Percentiles rank a stretch among this genome's conserved stretches.
Conservation (phyloP, 1,140 invertebrate species). For the Mercenaria mercenaria region DNA sequence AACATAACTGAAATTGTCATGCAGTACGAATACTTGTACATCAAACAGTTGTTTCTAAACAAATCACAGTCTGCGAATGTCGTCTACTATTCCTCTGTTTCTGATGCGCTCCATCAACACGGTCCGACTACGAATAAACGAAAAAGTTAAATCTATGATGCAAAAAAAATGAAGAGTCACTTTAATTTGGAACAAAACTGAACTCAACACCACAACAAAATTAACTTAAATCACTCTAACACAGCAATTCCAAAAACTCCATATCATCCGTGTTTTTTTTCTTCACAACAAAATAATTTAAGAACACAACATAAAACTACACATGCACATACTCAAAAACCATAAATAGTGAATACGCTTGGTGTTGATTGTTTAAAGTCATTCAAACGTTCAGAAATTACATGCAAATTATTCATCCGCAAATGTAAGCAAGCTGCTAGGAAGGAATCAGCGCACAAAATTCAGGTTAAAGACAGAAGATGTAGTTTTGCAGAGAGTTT, state of each 20-base stretch:
- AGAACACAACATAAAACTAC: background rate
- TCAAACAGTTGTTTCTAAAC: constrained; percentile 7
- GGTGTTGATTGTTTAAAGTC: background rate
- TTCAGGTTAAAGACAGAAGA: background rate
- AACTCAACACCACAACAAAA: background rate
- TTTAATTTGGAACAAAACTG: background rate
- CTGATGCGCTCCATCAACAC: background rate
- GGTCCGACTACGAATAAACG: constrained; percentile 20
- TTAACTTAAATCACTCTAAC: background rate
- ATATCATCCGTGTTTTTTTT: background rate
- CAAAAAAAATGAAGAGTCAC: background rate
- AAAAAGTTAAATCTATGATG: background rate
- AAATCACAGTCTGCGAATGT: background rate
- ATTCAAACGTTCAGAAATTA: background rate
- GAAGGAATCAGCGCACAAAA: background rate
- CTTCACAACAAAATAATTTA: background rate
- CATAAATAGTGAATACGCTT: no score
- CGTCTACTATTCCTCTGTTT: constrained; percentile 3
- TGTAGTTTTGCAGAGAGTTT: background rate
- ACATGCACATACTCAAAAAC: no score
- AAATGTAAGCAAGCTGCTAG: background rate
- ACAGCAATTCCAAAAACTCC: background rate
- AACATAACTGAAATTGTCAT: background rate
- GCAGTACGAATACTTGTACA: background rate
- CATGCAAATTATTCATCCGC: background rate